A percentile compares a stretch with the other conserved stretches of the same genome.
These are phyloP conservation scores for Chymomyza procnemis DNA, from an alignment of 2,888 invertebrate species.

Conservation along the genomic window DNA sequence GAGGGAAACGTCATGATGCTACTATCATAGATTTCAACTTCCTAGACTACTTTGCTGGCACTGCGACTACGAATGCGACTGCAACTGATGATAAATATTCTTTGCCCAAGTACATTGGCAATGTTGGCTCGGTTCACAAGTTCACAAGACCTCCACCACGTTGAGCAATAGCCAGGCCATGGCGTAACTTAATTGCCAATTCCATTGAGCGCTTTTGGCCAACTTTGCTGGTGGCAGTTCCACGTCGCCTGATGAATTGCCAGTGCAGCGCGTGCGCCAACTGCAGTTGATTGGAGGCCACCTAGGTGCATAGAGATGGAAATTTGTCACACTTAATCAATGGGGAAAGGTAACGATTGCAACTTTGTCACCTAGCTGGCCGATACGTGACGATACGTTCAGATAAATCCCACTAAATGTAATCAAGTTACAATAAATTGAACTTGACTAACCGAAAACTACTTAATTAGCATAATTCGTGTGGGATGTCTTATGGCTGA, in stretches of 20 bases:
- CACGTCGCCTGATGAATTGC: constrained; percentile 59
- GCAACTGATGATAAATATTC: constrained; percentile 6
- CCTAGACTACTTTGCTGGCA: constrained; percentile 23
- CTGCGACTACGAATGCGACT: neutral
- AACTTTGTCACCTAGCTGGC: neutral
- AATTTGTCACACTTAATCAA: constrained; percentile 59
- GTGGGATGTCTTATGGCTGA: constrained; percentile 36
- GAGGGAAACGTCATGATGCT: constrained; percentile 34
- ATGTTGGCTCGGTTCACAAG: constrained; percentile 56
- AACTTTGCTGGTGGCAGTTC: constrained; percentile 66
- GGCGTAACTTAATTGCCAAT: constrained; percentile 74
- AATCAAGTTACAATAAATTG: constrained; percentile 28
- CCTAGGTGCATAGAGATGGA: neutral
- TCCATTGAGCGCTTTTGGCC: constrained; percentile 51
- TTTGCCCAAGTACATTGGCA: neutral
- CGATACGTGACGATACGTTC: neutral
- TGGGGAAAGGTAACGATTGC: constrained; percentile 2
- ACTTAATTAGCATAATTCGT: constrained; percentile 50
- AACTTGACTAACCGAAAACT: constrained; percentile 12
- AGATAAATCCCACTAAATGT: neutral
- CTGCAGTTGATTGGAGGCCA: constrained; percentile 3
- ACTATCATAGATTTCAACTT: constrained; percentile 41
- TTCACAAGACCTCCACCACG: constrained; percentile 71
- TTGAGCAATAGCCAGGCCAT: constrained; percentile 37
- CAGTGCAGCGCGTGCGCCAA: neutral